Evolutionary conservation across 2,113 vertebrate genomes (phyloP).

Genomic region (Rafetus swinhoei): DNA sequence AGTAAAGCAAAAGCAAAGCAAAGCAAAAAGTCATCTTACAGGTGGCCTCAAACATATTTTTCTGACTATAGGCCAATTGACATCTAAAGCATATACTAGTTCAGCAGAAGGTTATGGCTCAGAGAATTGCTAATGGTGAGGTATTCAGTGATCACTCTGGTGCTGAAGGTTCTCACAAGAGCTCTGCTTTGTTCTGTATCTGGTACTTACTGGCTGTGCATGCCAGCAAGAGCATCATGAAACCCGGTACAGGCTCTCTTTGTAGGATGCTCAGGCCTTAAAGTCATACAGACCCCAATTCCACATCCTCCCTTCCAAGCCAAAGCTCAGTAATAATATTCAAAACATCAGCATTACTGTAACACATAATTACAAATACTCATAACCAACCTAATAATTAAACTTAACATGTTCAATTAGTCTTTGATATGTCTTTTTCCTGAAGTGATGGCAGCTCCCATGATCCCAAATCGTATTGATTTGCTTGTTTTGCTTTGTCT

Average conservation of each 20-base stretch:
- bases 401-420: background rate
- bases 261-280: background rate
- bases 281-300: background rate
- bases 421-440: background rate
- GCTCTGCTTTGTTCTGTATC: background rate
- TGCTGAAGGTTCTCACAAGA: background rate
- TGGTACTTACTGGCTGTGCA: background rate
- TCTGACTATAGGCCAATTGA: background rate
- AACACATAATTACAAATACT: background rate
- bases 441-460: background rate
- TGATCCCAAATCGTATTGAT: background rate
- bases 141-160: background rate
- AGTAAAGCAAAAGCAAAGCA: background rate
- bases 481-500: background rate
- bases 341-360: background rate
- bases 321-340: background rate
- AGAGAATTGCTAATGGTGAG: background rate
- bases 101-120: background rate
- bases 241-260: background rate
- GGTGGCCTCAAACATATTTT: too few species aligned
- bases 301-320: background rate
- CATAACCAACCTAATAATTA: background rate
- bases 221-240: background rate
- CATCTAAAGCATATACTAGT: background rate
- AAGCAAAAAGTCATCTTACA: background rate